These are phyloP conservation scores for Leptinotarsa lineolata DNA, from an alignment of 1,140 invertebrate genomes.

Conservation along the genomic window DNA sequence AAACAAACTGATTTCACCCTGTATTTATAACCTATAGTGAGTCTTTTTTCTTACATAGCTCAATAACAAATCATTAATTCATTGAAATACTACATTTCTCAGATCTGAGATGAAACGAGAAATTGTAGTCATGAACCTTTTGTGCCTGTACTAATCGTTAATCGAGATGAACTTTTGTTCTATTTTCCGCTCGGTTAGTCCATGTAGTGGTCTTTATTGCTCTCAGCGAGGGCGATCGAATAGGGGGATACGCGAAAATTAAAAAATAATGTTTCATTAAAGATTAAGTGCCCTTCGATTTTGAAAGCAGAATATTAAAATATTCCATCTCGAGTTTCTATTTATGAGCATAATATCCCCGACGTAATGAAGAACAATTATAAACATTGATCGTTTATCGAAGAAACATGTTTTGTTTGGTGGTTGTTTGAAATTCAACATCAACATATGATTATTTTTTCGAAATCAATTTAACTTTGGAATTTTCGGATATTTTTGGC, in stretches of 20 bases:
- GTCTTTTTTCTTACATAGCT: too few relatives aligned
- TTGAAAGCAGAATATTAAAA: constrained; percentile 19
- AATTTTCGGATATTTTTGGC: too few relatives aligned
- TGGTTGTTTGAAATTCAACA: too few relatives aligned
- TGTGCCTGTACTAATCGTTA: neutral
- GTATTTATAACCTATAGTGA: too few relatives aligned
- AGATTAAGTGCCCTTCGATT: constrained; percentile 10
- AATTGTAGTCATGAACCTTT: neutral
- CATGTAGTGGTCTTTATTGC: constrained; percentile 13
- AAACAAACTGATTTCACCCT: too few relatives aligned
- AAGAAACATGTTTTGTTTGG: neutral
- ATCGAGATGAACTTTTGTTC: constrained; percentile 14
- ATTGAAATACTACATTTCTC: too few relatives aligned
- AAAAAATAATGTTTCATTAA: constrained; percentile 26
- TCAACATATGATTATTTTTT: too few relatives aligned
- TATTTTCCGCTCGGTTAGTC: constrained; percentile 15
- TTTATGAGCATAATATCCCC: neutral
- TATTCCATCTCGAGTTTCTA: constrained; percentile 12
- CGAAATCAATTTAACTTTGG: too few relatives aligned
- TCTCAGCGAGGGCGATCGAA: constrained; percentile 5
- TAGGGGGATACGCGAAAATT: constrained; percentile 9
- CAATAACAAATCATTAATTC: too few relatives aligned
- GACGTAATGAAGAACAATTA: constrained; percentile 13
- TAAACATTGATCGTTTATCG: neutral
- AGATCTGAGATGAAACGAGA: too few relatives aligned